A percentile compares a stretch with the other conserved stretches of the same genome.
Conservation (phyloP, 2,113 vertebrate species). For the Opisthocomus hoazin region DNA sequence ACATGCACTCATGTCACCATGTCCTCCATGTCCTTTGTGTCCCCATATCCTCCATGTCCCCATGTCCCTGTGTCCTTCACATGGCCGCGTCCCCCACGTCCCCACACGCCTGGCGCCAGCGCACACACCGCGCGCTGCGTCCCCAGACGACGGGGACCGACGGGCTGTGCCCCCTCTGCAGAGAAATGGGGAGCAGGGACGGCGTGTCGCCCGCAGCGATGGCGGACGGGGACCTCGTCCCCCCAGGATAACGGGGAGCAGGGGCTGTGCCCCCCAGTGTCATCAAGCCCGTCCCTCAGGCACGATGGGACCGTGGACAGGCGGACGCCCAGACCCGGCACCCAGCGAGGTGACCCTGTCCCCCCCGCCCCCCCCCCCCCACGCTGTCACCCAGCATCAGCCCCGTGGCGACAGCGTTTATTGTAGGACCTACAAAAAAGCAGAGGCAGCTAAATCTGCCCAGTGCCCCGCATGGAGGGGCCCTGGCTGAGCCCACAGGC, state of each 20-base stretch:
- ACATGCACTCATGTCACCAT: background rate
- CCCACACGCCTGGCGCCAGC: fast-evolving
- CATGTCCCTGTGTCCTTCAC: background rate
- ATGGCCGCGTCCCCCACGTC: background rate
- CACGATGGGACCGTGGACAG: background rate
- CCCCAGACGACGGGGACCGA: too few relatives aligned
- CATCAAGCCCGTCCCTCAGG: background rate
- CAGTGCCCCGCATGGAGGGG: background rate
- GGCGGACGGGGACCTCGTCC: background rate
- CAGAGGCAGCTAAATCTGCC: background rate
- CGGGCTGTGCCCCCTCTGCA: background rate
- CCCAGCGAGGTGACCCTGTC: fast-evolving
- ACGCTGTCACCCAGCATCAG: background rate
- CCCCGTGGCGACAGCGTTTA: fast-evolving
- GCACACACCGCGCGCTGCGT: background rate
- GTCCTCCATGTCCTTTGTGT: background rate
- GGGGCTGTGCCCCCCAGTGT: background rate
- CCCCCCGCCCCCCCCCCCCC: background rate
- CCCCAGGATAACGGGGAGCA: background rate
- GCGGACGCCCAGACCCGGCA: background rate
- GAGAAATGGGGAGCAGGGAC: background rate
- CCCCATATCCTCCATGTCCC: too few relatives aligned
- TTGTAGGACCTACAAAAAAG: background rate
- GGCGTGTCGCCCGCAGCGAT: fast-evolving
- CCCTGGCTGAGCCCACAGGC: background rate